Percentiles rank a stretch among this genome's conserved stretches.
Evolutionary conservation across 2,888 invertebrate genomes (phyloP).

Genomic region (Rhamnusium bicolor): DNA sequence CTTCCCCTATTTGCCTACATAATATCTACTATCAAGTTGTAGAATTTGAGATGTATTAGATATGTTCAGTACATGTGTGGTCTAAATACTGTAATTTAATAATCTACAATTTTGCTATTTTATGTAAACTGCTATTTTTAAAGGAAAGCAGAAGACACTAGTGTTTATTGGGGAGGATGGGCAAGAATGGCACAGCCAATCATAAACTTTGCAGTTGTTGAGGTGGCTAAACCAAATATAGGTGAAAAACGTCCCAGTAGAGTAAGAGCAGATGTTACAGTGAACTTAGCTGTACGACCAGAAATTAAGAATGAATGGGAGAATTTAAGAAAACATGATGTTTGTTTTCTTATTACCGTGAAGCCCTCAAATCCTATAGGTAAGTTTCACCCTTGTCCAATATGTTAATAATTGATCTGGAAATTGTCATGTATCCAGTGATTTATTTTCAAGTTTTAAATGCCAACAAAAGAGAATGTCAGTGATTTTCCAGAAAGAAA

Average conservation of each 20-base stretch:
- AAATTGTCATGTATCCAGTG: no score
- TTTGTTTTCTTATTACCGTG: constrained; percentile 95
- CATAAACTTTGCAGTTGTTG: constrained; percentile 92
- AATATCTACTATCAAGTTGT: no score
- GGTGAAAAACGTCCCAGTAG: constrained; percentile 96
- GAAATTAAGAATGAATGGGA: constrained; percentile 99
- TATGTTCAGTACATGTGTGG: neutral
- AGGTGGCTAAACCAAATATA: constrained; percentile 93
- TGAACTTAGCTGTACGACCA: constrained; percentile 90
- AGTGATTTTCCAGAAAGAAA: no score
- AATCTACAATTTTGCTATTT: no score
- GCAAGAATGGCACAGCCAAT: constrained; percentile 98
- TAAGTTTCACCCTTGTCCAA: constrained; percentile 64
- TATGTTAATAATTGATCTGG: no score
- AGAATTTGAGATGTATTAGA: no score
- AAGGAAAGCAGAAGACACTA: constrained; percentile 89
- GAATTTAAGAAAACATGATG: constrained; percentile 95
- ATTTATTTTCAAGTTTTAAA: no score
- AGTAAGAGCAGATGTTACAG: constrained; percentile 95
- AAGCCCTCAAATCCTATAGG: constrained; percentile 89
- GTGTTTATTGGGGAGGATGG: constrained; percentile 96
- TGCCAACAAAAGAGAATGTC: no score
- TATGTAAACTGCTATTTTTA: constrained; percentile 32
- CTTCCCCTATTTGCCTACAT: no score
- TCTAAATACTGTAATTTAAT: no score